Conservation (phyloP, 1,140 invertebrate genomes). For the Drosophila ercepeae region DNA sequence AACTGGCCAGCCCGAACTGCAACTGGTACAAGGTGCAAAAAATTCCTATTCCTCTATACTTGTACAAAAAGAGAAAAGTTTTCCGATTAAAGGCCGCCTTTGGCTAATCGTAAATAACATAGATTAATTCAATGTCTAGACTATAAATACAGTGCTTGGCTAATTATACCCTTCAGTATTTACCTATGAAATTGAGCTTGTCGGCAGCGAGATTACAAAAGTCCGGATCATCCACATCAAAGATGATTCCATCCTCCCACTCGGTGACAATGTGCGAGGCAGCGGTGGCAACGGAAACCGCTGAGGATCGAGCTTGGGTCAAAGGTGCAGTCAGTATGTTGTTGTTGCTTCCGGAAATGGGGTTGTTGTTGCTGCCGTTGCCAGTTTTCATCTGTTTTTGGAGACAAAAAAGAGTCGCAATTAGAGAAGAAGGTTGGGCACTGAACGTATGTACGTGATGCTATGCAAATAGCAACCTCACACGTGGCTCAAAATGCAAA, state of each 20-base stretch:
- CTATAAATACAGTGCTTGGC: constrained; percentile 35
- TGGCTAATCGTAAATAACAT: constrained; percentile 40
- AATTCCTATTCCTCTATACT: constrained; percentile 6
- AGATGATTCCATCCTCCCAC: constrained; percentile 80
- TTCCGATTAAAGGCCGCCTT: background rate
- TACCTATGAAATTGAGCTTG: constrained; percentile 65
- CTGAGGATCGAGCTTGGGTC: constrained; percentile 23
- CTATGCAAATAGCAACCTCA: constrained; percentile 65
- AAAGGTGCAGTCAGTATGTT: constrained; percentile 20
- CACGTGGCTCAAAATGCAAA: constrained; percentile 58
- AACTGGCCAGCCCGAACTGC: constrained; percentile 37
- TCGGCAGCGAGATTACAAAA: constrained; percentile 65
- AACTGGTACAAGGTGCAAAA: constrained; percentile 34
- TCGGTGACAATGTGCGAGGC: constrained; percentile 71
- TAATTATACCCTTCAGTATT: constrained; percentile 28
- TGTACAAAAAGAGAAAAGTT: constrained; percentile 5
- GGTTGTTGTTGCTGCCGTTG: constrained; percentile 60
- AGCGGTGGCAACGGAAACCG: constrained; percentile 16
- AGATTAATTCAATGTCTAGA: constrained; percentile 44
- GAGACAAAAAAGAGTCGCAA: constrained; percentile 30
- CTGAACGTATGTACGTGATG: constrained; percentile 57
- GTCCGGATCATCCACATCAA: constrained; percentile 83
- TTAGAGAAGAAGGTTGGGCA: constrained; percentile 25
- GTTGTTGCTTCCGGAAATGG: constrained; percentile 39
- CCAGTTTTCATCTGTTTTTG: constrained; percentile 64